Percentiles rank a stretch among this genome's conserved stretches.
Conservation (phyloP, 1,140 invertebrate species). For the Pseudomyrmex dendroicus region DNA sequence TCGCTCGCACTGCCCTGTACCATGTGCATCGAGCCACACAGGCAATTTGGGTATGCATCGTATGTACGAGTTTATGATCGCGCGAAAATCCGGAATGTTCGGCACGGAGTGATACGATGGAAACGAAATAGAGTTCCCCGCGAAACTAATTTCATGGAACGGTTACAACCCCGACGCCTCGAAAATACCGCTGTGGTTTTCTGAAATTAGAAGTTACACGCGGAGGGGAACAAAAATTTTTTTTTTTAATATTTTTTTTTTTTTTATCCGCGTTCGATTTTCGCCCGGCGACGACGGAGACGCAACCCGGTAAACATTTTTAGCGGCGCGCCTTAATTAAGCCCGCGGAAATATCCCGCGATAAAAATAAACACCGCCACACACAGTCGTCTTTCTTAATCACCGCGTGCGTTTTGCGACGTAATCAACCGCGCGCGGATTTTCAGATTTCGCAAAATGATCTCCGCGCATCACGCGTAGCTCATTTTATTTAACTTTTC, state of each 20-base stretch:
- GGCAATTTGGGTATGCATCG: constrained; percentile 75
- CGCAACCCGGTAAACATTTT: constrained; percentile 53
- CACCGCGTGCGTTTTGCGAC: constrained; percentile 3
- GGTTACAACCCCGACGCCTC: constrained; percentile 72
- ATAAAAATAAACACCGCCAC: constrained; percentile 21
- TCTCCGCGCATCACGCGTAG: too few relatives aligned
- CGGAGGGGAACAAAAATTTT: not conserved
- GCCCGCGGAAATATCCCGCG: constrained; percentile 8
- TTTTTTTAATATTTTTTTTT: not conserved
- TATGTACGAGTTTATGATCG: constrained; percentile 76
- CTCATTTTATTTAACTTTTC: constrained; percentile 11
- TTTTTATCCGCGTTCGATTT: constrained; percentile 38
- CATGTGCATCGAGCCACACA: constrained; percentile 74
- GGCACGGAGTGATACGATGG: constrained; percentile 76
- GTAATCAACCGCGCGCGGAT: constrained; percentile 3
- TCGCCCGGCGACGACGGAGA: constrained; percentile 21
- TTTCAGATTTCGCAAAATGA: not conserved
- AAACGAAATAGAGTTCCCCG: constrained; percentile 74
- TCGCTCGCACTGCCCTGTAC: constrained; percentile 75
- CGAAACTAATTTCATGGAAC: constrained; percentile 74
- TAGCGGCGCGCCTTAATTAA: constrained; percentile 42
- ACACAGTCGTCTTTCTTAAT: not conserved
- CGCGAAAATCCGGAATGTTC: constrained; percentile 75
- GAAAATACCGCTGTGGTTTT: constrained; percentile 71
- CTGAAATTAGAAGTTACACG: constrained; percentile 71